phyloP scores from a whole-genome alignment of 2,113 vertebrate genomes.

The Xenus cinereus region DNA sequence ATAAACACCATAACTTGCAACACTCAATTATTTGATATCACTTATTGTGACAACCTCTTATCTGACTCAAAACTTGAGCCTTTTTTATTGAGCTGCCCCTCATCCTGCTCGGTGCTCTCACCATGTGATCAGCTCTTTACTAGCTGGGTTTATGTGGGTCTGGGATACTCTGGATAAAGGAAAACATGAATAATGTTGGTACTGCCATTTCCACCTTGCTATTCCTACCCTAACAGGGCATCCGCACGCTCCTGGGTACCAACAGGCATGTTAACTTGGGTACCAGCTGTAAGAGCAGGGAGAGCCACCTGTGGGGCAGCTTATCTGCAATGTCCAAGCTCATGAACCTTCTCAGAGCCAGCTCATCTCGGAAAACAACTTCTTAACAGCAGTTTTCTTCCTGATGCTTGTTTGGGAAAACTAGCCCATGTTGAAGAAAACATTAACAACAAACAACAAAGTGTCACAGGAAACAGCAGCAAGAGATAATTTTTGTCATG shows the following conservation, averaged over 20 bases:
- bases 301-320: background rate
- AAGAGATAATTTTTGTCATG: background rate
- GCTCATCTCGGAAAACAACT: rapidly evolving
- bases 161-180: background rate
- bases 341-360: background rate
- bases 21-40: background rate
- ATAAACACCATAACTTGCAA: background rate
- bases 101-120: background rate
- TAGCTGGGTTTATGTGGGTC: background rate
- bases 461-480: background rate
- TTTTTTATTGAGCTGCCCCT: background rate
- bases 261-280: background rate
- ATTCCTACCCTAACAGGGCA: background rate
- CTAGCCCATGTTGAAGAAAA: background rate
- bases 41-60: background rate
- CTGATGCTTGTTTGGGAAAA: background rate
- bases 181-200: background rate
- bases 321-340: background rate
- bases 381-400: background rate
- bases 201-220: background rate
- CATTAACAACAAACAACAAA: background rate
- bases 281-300: background rate
- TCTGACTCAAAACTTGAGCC: background rate
- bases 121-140: rapidly evolving
- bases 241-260: background rate